A percentile compares a stretch with the other conserved stretches of the same genome.
phyloP scores from a whole-genome alignment of 1,140 invertebrate species.

The Diorhabda elongata region DNA sequence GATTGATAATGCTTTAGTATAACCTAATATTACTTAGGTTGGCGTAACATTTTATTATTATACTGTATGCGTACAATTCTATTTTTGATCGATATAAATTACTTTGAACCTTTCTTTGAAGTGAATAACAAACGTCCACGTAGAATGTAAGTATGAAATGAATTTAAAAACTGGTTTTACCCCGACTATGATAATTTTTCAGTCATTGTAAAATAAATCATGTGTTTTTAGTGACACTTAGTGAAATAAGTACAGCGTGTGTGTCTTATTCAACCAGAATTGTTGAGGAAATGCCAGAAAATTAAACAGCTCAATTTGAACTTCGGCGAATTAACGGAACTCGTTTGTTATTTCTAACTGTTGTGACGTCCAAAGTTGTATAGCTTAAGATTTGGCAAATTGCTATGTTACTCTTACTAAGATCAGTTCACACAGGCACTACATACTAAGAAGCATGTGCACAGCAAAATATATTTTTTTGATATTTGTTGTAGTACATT shows the following conservation, averaged over 20 bases:
- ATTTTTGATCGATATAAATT: too few relatives aligned
- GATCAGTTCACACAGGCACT: too few relatives aligned
- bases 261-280: conserved; percentile 10
- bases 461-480: too few relatives aligned
- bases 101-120: too few relatives aligned
- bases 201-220: neutral
- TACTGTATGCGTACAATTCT: too few relatives aligned
- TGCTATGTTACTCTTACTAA: conserved; percentile 24
- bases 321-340: conserved; percentile 11
- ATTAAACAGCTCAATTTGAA: conserved; percentile 9
- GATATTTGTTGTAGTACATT: too few relatives aligned
- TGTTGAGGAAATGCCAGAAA: conserved; percentile 3
- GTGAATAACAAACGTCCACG: too few relatives aligned
- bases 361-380: conserved; percentile 43
- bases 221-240: conserved; percentile 7
- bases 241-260: conserved; percentile 8
- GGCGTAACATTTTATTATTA: too few relatives aligned
- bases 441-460: too few relatives aligned
- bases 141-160: too few relatives aligned
- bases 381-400: conserved; percentile 35
- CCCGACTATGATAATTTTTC: neutral
- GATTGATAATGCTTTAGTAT: too few relatives aligned
- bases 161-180: neutral
- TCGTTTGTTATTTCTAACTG: conserved; percentile 32
- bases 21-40: too few relatives aligned